phyloP scores from a whole-genome alignment of 2,888 invertebrate species.

The Conops quadrifasciatus region DNA sequence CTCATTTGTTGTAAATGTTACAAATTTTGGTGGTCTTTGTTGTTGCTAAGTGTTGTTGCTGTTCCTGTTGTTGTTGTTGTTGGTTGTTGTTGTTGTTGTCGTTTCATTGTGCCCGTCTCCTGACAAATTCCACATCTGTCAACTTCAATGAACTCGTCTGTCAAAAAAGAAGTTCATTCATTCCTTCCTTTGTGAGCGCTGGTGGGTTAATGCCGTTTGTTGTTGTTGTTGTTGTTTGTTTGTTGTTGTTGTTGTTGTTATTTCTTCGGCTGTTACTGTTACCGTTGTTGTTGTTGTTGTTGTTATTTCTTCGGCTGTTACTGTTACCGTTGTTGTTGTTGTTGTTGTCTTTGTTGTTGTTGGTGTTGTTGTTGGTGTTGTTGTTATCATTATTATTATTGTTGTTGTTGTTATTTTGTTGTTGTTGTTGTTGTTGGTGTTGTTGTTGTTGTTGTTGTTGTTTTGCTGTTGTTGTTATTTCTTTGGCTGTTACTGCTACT shows the following conservation, averaged over 20 bases:
- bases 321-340: not conserved
- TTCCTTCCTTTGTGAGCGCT: slow-evolving; percentile 27
- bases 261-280: not conserved
- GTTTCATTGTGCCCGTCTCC: slow-evolving; percentile 6
- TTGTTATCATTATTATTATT: too few relatives aligned
- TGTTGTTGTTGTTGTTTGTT: slow-evolving; percentile 1
- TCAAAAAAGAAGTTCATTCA: slow-evolving; percentile 58
- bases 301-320: not conserved
- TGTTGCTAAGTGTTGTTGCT: not conserved
- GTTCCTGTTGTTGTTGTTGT: slow-evolving; percentile 10
- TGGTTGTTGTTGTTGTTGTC: slow-evolving; percentile 21
- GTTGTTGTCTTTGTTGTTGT: not conserved
- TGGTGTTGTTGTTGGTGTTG: too few relatives aligned
- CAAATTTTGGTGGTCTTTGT: slow-evolving; percentile 27
- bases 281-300: not conserved
- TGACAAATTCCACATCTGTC: slow-evolving; percentile 58
- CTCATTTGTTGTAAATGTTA: slow-evolving; percentile 62
- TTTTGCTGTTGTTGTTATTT: too few relatives aligned
- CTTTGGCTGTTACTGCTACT: not conserved
- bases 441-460: too few relatives aligned
- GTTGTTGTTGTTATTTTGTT: not conserved
- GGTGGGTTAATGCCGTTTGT: not conserved
- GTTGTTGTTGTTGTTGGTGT: not conserved
- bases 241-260: not conserved
- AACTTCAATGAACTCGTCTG: slow-evolving; percentile 58